Conservation (phyloP, 2,797 vertebrate genomes). For the Lacerta agilis region DNA sequence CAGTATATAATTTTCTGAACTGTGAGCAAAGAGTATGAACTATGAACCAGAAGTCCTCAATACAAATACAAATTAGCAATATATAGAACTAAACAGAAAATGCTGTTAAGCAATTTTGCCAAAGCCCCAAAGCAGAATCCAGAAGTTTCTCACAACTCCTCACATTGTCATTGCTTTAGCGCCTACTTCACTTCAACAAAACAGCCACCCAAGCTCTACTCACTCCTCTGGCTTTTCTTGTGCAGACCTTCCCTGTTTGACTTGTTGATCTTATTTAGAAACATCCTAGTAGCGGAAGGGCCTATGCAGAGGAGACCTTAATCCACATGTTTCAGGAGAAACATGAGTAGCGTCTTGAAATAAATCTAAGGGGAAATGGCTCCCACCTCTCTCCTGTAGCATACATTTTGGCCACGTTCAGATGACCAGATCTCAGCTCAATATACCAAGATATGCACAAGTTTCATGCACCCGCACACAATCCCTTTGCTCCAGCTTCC, state of each 20-base stretch:
- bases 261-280: background rate
- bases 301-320: no score
- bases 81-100: background rate
- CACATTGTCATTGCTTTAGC: background rate
- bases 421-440: background rate
- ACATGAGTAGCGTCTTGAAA: background rate
- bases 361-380: background rate
- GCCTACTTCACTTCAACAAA: background rate
- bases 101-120: background rate
- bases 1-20: background rate
- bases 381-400: background rate
- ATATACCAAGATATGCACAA: background rate
- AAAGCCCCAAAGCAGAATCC: background rate
- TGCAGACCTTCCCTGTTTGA: background rate
- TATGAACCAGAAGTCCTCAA: background rate
- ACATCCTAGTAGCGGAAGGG: background rate
- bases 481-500: background rate
- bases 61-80: background rate
- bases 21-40: background rate
- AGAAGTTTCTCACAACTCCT: background rate
- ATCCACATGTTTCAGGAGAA: background rate
- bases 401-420: background rate
- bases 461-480: background rate
- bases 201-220: conserved; percentile 2
- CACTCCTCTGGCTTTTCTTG: background rate